A percentile compares a stretch with the other conserved stretches of the same genome.
Evolutionary conservation across 2,888 invertebrate species (phyloP).

Genomic region (Cistogaster globosa): DNA sequence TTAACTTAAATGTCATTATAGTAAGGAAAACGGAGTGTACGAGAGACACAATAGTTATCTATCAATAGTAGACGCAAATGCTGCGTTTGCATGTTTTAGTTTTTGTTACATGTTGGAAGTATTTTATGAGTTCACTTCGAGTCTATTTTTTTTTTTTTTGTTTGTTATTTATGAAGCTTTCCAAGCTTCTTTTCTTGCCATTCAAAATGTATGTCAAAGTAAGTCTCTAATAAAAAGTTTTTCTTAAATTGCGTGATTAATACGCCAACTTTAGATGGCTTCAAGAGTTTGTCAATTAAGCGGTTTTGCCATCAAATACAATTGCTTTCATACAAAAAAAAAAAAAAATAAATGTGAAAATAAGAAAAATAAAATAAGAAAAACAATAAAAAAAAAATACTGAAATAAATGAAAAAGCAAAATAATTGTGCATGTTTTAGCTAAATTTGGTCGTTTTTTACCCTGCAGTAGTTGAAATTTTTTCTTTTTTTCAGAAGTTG

Average conservation of each 20-base stretch:
- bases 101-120: too few species aligned
- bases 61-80: too few species aligned
- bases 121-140: too few species aligned
- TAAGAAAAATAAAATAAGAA: background rate
- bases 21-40: too few species aligned
- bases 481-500: slow-evolving; percentile 43
- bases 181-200: background rate
- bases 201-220: too few species aligned
- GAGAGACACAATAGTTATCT: too few species aligned
- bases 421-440: slow-evolving; percentile 4
- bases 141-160: too few species aligned
- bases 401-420: background rate
- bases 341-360: too few species aligned
- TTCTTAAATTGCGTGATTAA: slow-evolving; percentile 47
- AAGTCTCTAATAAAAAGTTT: slow-evolving; percentile 22
- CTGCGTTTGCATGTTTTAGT: too few species aligned
- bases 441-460: background rate
- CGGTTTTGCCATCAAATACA: slow-evolving; percentile 16
- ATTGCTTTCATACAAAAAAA: too few species aligned
- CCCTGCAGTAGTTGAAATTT: background rate
- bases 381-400: slow-evolving; percentile 15
- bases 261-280: slow-evolving; percentile 42
- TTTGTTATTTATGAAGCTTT: too few species aligned
- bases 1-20: background rate
- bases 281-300: slow-evolving; percentile 53